Conservation (phyloP, 2,797 vertebrate genomes). For the Sphenodon punctatus region DNA sequence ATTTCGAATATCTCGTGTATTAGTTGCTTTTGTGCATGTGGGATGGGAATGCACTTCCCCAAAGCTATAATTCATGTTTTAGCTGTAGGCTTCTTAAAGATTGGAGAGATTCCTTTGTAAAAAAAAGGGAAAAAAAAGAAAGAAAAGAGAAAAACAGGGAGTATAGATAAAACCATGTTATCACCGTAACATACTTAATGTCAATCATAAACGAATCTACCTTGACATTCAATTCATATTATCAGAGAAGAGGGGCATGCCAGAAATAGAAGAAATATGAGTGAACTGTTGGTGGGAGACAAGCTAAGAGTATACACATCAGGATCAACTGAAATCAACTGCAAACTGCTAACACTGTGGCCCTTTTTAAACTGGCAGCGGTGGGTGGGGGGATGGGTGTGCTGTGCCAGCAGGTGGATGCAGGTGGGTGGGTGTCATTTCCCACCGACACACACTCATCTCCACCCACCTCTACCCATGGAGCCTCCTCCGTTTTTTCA, state of each 20-base stretch:
- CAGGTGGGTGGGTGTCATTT: too few relatives aligned
- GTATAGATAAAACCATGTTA: slow-evolving; percentile 14
- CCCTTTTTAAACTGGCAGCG: too few relatives aligned
- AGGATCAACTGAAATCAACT: background rate
- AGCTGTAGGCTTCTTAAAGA: slow-evolving; percentile 30
- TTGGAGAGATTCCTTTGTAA: slow-evolving; percentile 9
- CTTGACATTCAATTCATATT: background rate
- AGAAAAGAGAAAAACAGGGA: background rate
- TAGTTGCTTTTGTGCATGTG: slow-evolving; percentile 29
- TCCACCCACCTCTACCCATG: too few relatives aligned
- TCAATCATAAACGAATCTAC: background rate
- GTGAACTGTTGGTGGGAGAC: background rate
- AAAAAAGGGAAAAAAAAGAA: background rate
- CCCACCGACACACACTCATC: too few relatives aligned
- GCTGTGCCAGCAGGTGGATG: too few relatives aligned
- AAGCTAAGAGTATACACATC: background rate
- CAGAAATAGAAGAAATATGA: background rate
- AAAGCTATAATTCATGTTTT: slow-evolving; percentile 52
- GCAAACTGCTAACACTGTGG: background rate
- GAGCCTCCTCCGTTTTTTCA: too few relatives aligned
- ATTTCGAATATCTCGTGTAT: slow-evolving; percentile 18
- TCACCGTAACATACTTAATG: slow-evolving; percentile 11
- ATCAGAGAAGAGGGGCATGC: background rate
- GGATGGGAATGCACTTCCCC: slow-evolving; percentile 13
- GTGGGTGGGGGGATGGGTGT: too few relatives aligned